phyloP scores from a whole-genome alignment of 2,888 invertebrate species.

The Epiblema foenella region DNA sequence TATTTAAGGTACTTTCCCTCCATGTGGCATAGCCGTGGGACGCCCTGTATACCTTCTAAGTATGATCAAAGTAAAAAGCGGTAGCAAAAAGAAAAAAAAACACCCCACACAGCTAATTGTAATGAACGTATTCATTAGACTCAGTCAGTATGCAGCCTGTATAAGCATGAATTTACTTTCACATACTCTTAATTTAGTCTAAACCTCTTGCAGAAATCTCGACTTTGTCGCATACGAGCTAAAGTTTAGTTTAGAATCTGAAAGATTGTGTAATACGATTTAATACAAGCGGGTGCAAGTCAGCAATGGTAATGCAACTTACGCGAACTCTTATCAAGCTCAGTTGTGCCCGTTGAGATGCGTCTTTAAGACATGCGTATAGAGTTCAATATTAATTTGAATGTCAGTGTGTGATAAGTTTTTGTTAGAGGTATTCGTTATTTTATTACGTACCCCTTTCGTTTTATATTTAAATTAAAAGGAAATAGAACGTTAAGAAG shows the following conservation, averaged over 20 bases:
- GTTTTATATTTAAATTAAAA: slow-evolving; percentile 2
- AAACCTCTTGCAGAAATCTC: background rate
- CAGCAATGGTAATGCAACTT: background rate
- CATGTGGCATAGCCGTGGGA: too few species aligned
- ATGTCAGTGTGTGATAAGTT: background rate
- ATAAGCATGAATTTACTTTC: background rate
- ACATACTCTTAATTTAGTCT: background rate
- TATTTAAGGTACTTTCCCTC: too few species aligned
- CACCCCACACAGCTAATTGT: slow-evolving; percentile 14
- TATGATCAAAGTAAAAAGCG: background rate
- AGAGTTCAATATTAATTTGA: background rate
- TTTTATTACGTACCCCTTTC: background rate
- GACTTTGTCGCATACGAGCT: background rate
- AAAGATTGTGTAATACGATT: background rate
- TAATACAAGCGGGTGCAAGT: background rate
- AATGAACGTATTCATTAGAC: slow-evolving; percentile 13
- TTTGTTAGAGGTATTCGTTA: background rate
- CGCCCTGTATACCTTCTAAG: too few species aligned
- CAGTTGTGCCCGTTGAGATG: background rate
- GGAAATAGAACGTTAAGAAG: background rate
- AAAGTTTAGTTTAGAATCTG: background rate
- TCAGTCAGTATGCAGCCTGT: slow-evolving; percentile 13
- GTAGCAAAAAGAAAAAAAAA: slow-evolving; percentile 6
- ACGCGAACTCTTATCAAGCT: background rate
- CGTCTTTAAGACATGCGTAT: background rate